Evolutionary conservation across 2,113 vertebrate species (phyloP).

Genomic region (Chionis minor): DNA sequence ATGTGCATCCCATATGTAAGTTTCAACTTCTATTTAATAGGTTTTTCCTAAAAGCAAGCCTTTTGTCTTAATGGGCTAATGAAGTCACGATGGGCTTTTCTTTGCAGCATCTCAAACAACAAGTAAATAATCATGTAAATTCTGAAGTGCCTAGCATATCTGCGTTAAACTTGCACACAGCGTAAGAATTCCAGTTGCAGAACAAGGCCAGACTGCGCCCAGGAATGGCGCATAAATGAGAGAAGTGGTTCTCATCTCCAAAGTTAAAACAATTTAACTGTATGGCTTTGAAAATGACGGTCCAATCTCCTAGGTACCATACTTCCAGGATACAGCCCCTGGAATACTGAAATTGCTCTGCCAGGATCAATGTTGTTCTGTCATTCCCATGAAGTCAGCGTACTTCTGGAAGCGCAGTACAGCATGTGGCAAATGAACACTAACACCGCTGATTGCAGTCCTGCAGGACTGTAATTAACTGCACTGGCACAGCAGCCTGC

Average conservation of each 20-base stretch:
- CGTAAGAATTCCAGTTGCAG: not conserved
- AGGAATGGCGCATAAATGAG: not conserved
- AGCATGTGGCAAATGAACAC: not conserved
- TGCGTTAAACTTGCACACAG: not conserved
- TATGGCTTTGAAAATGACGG: not conserved
- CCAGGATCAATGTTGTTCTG: not conserved
- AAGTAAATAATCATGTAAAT: not conserved
- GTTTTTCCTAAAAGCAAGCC: not conserved
- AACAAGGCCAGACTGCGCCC: not conserved
- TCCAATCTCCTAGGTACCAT: not conserved
- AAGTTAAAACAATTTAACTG: not conserved
- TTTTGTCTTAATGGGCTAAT: too few species aligned
- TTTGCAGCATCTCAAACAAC: not conserved
- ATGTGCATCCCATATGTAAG: not conserved
- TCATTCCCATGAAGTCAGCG: accelerated
- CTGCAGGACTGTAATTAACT: not conserved
- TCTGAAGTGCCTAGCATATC: not conserved
- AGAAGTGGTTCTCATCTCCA: not conserved
- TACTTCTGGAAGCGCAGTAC: not conserved
- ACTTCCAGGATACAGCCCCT: not conserved
- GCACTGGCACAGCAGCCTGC: not conserved
- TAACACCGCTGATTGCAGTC: not conserved
- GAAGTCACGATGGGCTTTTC: not conserved
- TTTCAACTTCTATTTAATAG: not conserved
- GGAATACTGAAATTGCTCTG: accelerated